These are phyloP conservation scores for Choreutis nemorana DNA, from an alignment of 2,888 invertebrate species.

Conservation along the genomic window DNA sequence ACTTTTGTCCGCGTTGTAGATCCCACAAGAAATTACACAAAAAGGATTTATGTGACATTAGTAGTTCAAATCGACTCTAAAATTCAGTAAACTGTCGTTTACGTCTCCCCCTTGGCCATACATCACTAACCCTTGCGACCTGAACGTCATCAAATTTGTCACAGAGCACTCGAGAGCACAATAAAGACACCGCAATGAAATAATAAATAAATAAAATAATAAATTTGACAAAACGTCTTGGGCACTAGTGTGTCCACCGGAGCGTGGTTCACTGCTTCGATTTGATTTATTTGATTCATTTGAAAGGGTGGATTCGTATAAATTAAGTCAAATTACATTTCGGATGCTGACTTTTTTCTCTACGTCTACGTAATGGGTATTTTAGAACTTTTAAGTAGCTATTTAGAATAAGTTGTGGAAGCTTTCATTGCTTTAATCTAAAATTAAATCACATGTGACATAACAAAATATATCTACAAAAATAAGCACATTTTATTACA, in stretches of 20 bases:
- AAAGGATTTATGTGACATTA: constrained; percentile 47
- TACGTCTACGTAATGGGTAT: constrained; percentile 4
- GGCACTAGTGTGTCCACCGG: constrained; percentile 48
- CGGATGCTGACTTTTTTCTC: constrained; percentile 15
- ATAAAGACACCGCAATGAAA: constrained; percentile 46
- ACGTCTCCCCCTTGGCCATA: constrained; percentile 43
- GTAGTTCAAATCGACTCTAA: constrained; percentile 53
- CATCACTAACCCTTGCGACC: constrained; percentile 56
- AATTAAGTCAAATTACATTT: constrained; percentile 38
- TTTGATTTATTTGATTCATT: constrained; percentile 61
- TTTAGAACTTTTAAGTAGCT: too few relatives aligned
- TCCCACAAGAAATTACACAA: constrained; percentile 42
- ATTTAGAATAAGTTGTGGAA: too few relatives aligned
- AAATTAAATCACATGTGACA: too few relatives aligned
- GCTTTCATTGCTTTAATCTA: too few relatives aligned
- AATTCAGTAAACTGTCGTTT: constrained; percentile 56
- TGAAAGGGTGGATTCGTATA: constrained; percentile 53
- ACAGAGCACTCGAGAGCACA: constrained; percentile 59
- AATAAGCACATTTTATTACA: too few relatives aligned
- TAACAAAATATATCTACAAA: too few relatives aligned
- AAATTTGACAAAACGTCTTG: constrained; percentile 67
- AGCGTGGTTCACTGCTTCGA: constrained; percentile 58
- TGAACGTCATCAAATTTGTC: constrained; percentile 65
- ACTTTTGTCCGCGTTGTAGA: constrained; percentile 27
- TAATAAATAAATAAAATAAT: constrained; percentile 62